Percentiles rank a stretch among this genome's conserved stretches.
Evolutionary conservation across 2,113 vertebrate genomes (phyloP).

Genomic region (Euleptes europaea): DNA sequence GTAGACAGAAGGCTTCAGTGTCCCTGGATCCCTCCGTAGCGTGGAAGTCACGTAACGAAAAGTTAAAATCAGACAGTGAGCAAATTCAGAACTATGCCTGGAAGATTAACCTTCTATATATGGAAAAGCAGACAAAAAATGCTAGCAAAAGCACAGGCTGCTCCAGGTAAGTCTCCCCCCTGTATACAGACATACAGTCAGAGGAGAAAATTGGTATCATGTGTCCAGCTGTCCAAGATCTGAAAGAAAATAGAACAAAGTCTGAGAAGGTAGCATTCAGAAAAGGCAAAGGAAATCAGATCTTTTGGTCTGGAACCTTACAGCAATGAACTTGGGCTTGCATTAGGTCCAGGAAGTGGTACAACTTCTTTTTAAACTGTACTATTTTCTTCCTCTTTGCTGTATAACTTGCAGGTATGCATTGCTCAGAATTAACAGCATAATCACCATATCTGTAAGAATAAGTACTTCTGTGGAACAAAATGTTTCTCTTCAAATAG

Average conservation of each 20-base stretch:
- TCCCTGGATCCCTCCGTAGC: neutral
- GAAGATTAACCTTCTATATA: conserved; percentile 19
- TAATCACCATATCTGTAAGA: neutral
- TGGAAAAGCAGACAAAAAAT: conserved; percentile 17
- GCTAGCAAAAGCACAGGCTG: neutral
- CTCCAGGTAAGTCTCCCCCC: neutral
- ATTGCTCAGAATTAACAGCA: neutral
- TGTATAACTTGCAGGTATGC: no score
- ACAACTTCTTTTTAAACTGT: no score
- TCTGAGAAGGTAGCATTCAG: neutral
- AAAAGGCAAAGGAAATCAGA: neutral
- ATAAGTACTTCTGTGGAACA: neutral
- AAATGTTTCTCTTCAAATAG: neutral
- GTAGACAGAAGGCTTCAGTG: neutral
- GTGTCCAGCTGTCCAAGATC: conserved; percentile 18
- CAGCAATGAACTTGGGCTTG: neutral
- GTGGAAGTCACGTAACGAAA: conserved; percentile 12
- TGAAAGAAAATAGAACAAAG: conserved; percentile 24
- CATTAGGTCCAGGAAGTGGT: neutral
- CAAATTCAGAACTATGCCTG: conserved; percentile 11
- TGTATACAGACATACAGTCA: neutral
- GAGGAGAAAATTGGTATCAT: neutral
- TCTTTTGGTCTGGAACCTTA: neutral
- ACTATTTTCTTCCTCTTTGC: neutral
- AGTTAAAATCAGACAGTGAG: conserved; percentile 28